Conservation (phyloP, 2,888 invertebrate genomes). For the Labia minor region DNA sequence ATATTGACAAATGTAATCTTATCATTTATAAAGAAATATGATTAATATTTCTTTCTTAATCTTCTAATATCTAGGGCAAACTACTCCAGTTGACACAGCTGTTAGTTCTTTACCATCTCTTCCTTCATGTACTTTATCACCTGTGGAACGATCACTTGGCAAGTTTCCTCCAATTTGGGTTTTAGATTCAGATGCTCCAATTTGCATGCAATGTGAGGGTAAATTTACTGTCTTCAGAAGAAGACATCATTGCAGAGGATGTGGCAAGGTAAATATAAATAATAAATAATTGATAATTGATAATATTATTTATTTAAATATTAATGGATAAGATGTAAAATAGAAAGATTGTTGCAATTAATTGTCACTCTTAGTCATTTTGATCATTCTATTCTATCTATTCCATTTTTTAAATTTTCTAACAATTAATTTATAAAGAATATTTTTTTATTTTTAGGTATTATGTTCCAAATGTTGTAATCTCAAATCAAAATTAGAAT, state of each 20-base stretch:
- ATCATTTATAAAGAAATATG: neutral
- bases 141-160: slow-evolving; percentile 42
- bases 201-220: slow-evolving; percentile 69
- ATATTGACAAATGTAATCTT: too few relatives aligned
- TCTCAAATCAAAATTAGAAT: slow-evolving; percentile 56
- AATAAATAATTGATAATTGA: too few relatives aligned
- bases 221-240: slow-evolving; percentile 73
- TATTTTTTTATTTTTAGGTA: slow-evolving; percentile 52
- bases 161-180: slow-evolving; percentile 76
- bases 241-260: slow-evolving; percentile 72
- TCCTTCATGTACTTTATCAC: slow-evolving; percentile 23
- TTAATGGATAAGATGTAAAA: too few relatives aligned
- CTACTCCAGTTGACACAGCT: slow-evolving; percentile 17
- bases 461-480: slow-evolving; percentile 69
- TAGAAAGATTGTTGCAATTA: neutral
- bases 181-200: slow-evolving; percentile 68
- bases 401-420: too few relatives aligned
- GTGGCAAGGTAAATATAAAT: slow-evolving; percentile 51
- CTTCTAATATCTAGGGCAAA: neutral
- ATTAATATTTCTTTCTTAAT: too few relatives aligned
- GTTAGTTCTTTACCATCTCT: neutral
- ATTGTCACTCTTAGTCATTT: too few relatives aligned
- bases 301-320: too few relatives aligned
- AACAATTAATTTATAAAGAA: neutral
- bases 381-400: too few relatives aligned